A percentile compares a stretch with the other conserved stretches of the same genome.
Evolutionary conservation across 1,140 invertebrate species (phyloP).

Genomic region (Drosophila nasuta): DNA sequence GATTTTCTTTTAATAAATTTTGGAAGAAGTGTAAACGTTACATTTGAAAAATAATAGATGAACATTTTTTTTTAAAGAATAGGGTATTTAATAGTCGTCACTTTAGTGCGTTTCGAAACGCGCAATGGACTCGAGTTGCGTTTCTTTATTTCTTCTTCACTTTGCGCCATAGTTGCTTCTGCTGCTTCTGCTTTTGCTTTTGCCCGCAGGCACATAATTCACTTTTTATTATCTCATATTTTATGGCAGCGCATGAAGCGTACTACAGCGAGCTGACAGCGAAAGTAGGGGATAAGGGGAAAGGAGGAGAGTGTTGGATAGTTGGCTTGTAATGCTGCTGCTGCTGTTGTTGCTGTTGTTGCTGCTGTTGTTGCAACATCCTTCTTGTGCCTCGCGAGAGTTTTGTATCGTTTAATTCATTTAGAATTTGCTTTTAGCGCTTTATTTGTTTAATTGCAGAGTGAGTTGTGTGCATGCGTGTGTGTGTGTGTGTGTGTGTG

Average conservation of each 20-base stretch:
- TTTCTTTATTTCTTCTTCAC: conserved; percentile 23
- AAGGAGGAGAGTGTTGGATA: background rate
- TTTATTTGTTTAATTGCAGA: conserved; percentile 71
- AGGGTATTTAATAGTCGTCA: background rate
- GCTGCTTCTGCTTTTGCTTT: background rate
- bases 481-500: conserved; percentile 13
- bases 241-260: conserved; percentile 51
- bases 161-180: conserved; percentile 24
- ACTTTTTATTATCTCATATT: conserved; percentile 82
- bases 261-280: conserved; percentile 1
- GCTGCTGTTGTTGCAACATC: background rate
- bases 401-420: conserved; percentile 72
- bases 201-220: conserved; percentile 67
- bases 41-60: background rate
- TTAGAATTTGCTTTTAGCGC: conserved; percentile 69
- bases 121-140: background rate
- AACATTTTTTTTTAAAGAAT: background rate
- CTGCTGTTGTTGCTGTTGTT: too few species aligned
- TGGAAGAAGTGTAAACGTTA: too few species aligned
- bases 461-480: conserved; percentile 15
- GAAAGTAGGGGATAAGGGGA: background rate
- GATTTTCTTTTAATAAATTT: too few species aligned
- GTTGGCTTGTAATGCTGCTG: conserved; percentile 26
- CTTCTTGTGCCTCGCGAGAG: background rate
- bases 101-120: background rate